Percentiles rank a stretch among this genome's conserved stretches.
Conservation (phyloP, 2,113 vertebrate species). For the Halichoeres trimaculatus region DNA sequence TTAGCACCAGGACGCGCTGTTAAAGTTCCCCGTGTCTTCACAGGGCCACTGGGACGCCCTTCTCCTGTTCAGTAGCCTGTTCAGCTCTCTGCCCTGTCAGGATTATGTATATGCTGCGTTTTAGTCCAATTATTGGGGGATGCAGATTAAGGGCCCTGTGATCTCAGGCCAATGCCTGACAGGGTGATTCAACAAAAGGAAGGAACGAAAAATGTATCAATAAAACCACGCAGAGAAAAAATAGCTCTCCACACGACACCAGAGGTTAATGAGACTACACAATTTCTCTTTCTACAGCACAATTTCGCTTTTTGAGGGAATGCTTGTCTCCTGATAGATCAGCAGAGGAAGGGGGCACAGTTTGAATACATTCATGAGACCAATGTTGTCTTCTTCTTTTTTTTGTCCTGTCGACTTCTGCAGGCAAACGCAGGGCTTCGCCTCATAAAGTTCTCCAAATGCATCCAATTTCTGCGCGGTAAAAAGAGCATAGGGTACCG, state of each 20-base stretch:
- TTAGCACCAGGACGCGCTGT: slow-evolving; percentile 25
- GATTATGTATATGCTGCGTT: slow-evolving; percentile 10
- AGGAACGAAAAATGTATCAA: not conserved
- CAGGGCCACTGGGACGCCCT: slow-evolving; percentile 8
- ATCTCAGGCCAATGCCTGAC: slow-evolving; percentile 23
- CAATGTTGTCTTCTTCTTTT: slow-evolving; percentile 10
- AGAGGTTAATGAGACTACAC: not conserved
- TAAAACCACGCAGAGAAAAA: not conserved
- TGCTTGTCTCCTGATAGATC: slow-evolving; percentile 48
- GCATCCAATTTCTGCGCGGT: slow-evolving; percentile 82
- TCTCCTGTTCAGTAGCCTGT: slow-evolving; percentile 34
- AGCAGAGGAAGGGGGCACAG: slow-evolving; percentile 40
- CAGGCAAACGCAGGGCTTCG: slow-evolving; percentile 70
- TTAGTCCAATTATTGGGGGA: slow-evolving; percentile 2
- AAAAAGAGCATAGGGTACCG: slow-evolving; percentile 76
- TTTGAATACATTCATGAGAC: slow-evolving; percentile 57
- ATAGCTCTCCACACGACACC: not conserved
- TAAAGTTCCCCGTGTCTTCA: slow-evolving; percentile 11
- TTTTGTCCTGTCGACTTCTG: slow-evolving; percentile 50
- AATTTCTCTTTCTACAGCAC: not conserved
- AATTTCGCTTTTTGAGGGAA: slow-evolving; percentile 30
- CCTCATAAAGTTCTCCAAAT: slow-evolving; percentile 83
- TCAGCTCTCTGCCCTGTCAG: slow-evolving; percentile 7
- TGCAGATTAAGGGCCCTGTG: not conserved
- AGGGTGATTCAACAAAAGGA: not conserved